These are phyloP conservation scores for Amniataba percoides DNA, from an alignment of 2,797 vertebrate species.

Conservation along the genomic window DNA sequence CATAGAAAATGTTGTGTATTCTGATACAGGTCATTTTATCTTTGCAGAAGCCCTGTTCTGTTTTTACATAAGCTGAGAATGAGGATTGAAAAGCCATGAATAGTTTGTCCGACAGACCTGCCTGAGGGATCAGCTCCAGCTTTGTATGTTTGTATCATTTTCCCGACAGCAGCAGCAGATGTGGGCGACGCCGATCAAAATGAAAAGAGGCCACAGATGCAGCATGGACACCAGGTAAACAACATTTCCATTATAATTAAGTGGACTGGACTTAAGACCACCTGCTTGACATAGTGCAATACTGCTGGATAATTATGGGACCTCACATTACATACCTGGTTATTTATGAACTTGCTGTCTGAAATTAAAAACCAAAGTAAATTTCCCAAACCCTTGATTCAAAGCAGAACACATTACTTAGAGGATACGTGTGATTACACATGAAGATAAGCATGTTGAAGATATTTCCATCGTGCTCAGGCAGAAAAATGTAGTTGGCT, in stretches of 20 bases:
- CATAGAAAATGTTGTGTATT: background rate
- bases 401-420: background rate
- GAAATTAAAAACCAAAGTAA: background rate
- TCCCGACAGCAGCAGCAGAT: background rate
- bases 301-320: background rate
- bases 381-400: background rate
- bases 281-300: background rate
- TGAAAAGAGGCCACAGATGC: no score
- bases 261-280: background rate
- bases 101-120: slow-evolving; percentile 20
- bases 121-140: slow-evolving; percentile 16
- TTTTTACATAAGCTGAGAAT: background rate
- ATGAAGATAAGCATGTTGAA: background rate
- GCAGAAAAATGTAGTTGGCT: background rate
- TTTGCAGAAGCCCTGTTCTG: background rate
- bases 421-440: background rate
- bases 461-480: background rate
- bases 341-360: background rate
- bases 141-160: background rate
- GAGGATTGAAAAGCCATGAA: slow-evolving; percentile 38
- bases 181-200: background rate
- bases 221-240: background rate
- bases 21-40: background rate
- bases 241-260: background rate
- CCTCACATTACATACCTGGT: background rate